These are phyloP conservation scores for Carcina quercana DNA, from an alignment of 2,888 invertebrate genomes.

Conservation along the genomic window DNA sequence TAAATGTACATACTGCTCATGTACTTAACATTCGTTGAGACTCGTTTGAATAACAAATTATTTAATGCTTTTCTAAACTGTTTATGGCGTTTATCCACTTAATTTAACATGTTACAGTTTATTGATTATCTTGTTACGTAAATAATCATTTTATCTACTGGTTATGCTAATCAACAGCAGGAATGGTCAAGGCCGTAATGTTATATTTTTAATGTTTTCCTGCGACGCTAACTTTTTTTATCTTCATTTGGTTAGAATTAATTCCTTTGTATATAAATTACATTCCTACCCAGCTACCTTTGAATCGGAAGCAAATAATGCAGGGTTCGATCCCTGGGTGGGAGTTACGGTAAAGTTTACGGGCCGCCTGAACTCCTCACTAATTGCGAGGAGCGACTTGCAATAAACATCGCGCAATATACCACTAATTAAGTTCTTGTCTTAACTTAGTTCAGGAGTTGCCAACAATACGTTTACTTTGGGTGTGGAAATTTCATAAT, in stretches of 20 bases:
- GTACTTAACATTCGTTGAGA: too few relatives aligned
- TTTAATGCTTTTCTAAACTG: too few relatives aligned
- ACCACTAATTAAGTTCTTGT: conserved; percentile 40
- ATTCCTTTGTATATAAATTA: too few relatives aligned
- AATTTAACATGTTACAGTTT: conserved; percentile 10
- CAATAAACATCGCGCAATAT: conserved; percentile 47
- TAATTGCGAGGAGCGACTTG: conserved; percentile 37
- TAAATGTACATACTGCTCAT: too few relatives aligned
- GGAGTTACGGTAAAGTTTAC: conserved; percentile 29
- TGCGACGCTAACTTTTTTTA: too few relatives aligned
- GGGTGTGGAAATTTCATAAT: conserved; percentile 4
- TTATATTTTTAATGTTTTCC: too few relatives aligned
- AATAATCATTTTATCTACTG: conserved; percentile 19
- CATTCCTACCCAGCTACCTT: too few relatives aligned
- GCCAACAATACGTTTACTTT: conserved; percentile 4
- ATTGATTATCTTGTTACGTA: conserved; percentile 5
- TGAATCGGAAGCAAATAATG: too few relatives aligned
- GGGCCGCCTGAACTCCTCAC: conserved; percentile 28
- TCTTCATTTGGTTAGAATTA: too few relatives aligned
- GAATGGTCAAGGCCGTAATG: too few relatives aligned
- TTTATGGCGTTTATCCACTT: conserved; percentile 7
- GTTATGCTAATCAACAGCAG: conserved; percentile 31
- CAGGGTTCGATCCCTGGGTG: conserved; percentile 19
- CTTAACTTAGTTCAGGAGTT: conserved; percentile 14
- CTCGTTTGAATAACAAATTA: too few relatives aligned